A percentile compares a stretch with the other conserved stretches of the same genome.
These are phyloP conservation scores for Bombyx mori DNA, from an alignment of 1,140 invertebrate species.

Conservation along the genomic window DNA sequence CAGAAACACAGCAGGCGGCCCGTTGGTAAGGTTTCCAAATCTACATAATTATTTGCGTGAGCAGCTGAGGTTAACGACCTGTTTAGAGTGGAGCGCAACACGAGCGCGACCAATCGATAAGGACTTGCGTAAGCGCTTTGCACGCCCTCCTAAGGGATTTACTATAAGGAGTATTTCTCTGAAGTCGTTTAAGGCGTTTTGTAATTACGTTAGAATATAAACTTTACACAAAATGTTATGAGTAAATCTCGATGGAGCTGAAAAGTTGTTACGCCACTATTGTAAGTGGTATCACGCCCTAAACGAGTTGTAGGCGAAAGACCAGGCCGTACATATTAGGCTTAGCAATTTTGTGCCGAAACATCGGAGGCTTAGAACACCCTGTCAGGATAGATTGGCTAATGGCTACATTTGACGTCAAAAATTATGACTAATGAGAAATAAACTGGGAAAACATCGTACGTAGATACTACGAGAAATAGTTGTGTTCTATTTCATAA, in stretches of 20 bases:
- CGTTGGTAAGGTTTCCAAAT: slow-evolving; percentile 24
- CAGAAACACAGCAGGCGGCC: slow-evolving; percentile 4
- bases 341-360: too few species aligned
- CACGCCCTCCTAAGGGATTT: slow-evolving; percentile 42
- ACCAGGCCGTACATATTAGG: too few species aligned
- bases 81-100: slow-evolving; percentile 45
- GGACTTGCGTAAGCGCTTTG: slow-evolving; percentile 42
- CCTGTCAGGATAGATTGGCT: too few species aligned
- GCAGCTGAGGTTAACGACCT: slow-evolving; percentile 43
- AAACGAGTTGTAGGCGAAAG: not conserved
- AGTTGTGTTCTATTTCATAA: too few species aligned
- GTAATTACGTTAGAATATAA: slow-evolving; percentile 4
- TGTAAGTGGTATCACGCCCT: slow-evolving; percentile 1
- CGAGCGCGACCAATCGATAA: slow-evolving; percentile 48
- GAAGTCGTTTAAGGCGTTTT: slow-evolving; percentile 15
- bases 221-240: slow-evolving; percentile 11
- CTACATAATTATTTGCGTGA: slow-evolving; percentile 32
- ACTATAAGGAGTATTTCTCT: slow-evolving; percentile 18
- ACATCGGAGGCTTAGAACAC: too few species aligned
- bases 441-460: too few species aligned
- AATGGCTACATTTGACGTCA: too few species aligned
- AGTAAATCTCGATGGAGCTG: slow-evolving; percentile 12
- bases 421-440: too few species aligned
- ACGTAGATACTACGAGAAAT: too few species aligned
- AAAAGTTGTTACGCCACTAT: not conserved